Evolutionary conservation across 2,797 vertebrate genomes (phyloP).

Genomic region (Anas bahamensis): DNA sequence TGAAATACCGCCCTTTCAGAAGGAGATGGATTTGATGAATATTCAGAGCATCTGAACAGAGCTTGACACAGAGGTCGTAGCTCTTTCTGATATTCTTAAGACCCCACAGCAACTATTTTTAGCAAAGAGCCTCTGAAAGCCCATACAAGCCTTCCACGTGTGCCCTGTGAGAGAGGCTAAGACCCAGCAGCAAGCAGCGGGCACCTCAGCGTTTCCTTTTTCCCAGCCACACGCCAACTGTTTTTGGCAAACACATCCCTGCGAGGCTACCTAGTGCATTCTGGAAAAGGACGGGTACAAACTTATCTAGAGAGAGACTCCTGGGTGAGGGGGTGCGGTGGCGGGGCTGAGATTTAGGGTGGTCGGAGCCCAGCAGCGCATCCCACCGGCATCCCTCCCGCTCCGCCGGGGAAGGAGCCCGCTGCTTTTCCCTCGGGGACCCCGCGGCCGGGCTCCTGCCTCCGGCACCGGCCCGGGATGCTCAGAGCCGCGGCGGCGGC

Average conservation of each 20-base stretch:
- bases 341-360: accelerated
- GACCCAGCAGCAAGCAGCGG: not conserved
- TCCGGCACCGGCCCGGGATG: not conserved
- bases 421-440: not conserved
- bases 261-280: not conserved
- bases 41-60: not conserved
- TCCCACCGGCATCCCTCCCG: too few species aligned
- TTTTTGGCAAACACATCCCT: not conserved
- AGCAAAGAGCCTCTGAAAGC: not conserved
- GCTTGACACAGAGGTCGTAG: not conserved
- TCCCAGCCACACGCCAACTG: not conserved
- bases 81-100: not conserved
- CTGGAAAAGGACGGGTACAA: not conserved
- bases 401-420: too few species aligned
- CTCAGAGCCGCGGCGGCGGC: not conserved
- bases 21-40: not conserved
- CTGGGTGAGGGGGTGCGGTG: not conserved
- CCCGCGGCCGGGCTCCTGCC: not conserved
- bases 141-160: not conserved
- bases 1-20: not conserved
- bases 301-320: not conserved
- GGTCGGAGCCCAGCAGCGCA: not conserved
- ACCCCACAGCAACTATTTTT: not conserved
- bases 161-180: not conserved
- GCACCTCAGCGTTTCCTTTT: not conserved